A percentile compares a stretch with the other conserved stretches of the same genome.
Conservation (phyloP, 2,888 invertebrate genomes). For the Prosapia bicincta region DNA sequence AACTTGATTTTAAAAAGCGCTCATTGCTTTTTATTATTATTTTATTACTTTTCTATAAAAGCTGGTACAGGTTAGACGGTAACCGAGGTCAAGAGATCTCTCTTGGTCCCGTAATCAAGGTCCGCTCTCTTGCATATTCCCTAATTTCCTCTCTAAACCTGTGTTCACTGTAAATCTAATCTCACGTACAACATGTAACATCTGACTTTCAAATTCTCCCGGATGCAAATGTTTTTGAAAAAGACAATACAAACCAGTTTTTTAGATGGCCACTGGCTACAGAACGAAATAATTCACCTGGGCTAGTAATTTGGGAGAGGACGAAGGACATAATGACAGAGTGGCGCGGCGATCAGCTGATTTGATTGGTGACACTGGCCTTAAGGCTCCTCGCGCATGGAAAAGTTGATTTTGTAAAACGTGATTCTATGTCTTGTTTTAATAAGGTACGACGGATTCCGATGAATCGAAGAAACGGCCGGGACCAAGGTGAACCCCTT, state of each 20-base stretch:
- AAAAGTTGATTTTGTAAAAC: slow-evolving; percentile 2
- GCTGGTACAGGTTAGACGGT: no score
- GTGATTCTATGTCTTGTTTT: not conserved
- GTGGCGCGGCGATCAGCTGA: not conserved
- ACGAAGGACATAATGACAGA: not conserved
- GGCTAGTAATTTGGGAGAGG: not conserved
- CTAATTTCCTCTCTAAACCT: no score
- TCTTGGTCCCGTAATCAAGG: no score
- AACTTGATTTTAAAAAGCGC: no score
- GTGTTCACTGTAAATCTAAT: no score
- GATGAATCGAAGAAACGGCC: not conserved
- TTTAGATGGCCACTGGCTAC: slow-evolving; percentile 1
- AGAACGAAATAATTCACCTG: not conserved
- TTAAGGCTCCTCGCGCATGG: not conserved
- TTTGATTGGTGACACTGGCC: not conserved
- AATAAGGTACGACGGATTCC: not conserved
- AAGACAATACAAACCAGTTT: not conserved
- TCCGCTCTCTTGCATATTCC: no score
- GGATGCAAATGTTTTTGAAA: not conserved
- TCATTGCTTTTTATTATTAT: no score
- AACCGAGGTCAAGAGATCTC: no score
- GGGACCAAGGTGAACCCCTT: not conserved
- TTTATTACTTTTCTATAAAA: no score
- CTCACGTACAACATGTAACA: no score
- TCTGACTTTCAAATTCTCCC: not conserved